Base-by-base conservation (phyloP, 2,888 invertebrate species). In the Nebria salina region DNA sequence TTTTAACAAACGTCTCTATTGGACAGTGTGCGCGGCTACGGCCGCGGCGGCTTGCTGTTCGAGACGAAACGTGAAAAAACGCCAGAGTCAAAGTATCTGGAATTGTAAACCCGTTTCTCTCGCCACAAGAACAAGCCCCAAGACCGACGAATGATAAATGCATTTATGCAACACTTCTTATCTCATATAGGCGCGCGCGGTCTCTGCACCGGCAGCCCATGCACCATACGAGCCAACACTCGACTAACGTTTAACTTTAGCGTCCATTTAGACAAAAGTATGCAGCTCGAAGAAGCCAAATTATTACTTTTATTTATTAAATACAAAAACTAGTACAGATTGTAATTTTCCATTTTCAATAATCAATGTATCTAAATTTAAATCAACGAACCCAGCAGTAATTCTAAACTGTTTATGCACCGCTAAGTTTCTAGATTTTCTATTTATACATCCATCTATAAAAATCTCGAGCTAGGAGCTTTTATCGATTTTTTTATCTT, bases 101-200 rank as follows among this genome's bases (percentile, higher is more conserved):
- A 73, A 20, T 70, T 85, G 85, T 84, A 86, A 88, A 88, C 87
- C 87, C 86, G 87, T 87, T 88, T 87, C 86, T 86, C 85, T 86
- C 85, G 85, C 85, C 83, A 83, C 84, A 85, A 85, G 84, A 84
- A 85, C 83, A 82, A 77, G 84, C 85, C 85, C 83, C 83, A 83
- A 41, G 83, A 82, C 84, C 83, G 83, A 82, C 83, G 85, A 85
- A 86, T 87, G 88, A 87, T 88, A 86, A 87, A 88, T 88, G 87
- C 87, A 88, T 87, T 87, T 87, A 88, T 87, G 87, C 87, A 86
- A 86, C 87, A 87, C 86, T 87, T 34, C 86, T 87, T 87, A 86
- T 86, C 75, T 75, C 80, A 75, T 80, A 75, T 75, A 75, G 75
- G 75, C 80, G 80, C 80, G 80, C 75, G 74, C 75, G 75, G 75